Percentiles rank a stretch among this genome's conserved stretches.
phyloP scores from a whole-genome alignment of 1,140 invertebrate genomes.

The Formica exsecta region DNA sequence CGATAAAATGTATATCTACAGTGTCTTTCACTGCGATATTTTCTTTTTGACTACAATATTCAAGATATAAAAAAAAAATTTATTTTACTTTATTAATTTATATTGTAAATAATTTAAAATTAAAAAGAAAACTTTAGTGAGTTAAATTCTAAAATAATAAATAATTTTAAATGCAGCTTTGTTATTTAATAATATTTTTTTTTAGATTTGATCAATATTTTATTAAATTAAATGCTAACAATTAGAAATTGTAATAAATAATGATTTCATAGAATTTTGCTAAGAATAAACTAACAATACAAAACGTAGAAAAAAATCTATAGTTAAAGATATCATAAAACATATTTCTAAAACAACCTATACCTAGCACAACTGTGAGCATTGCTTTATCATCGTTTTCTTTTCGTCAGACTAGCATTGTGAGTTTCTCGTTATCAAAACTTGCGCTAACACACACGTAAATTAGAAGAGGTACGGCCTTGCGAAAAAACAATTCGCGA shows the following conservation, averaged over 20 bases:
- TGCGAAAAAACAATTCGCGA: conserved; percentile 43
- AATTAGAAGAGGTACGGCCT: conserved; percentile 35
- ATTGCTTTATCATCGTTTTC: conserved; percentile 46
- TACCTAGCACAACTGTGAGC: neutral
- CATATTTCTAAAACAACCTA: conserved; percentile 2
- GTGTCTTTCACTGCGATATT: neutral
- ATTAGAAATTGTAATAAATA: neutral
- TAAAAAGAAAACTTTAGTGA: neutral
- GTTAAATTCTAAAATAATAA: conserved; percentile 1
- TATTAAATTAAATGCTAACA: neutral
- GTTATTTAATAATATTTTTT: neutral
- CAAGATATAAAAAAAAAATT: neutral
- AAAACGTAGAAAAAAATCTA: neutral
- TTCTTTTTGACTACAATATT: conserved; percentile 8
- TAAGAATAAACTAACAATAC: neutral
- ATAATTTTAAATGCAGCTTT: neutral
- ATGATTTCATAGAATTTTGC: neutral
- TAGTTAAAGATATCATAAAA: neutral
- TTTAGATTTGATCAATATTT: neutral
- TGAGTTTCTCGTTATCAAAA: conserved; percentile 49
- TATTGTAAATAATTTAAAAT: neutral
- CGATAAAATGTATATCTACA: conserved; percentile 25
- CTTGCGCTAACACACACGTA: neutral
- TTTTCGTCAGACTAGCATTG: conserved; percentile 1
- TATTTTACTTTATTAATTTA: neutral